These are phyloP conservation scores for Pseudomyrmex gracilis DNA, from an alignment of 1,140 invertebrate genomes.

Conservation along the genomic window DNA sequence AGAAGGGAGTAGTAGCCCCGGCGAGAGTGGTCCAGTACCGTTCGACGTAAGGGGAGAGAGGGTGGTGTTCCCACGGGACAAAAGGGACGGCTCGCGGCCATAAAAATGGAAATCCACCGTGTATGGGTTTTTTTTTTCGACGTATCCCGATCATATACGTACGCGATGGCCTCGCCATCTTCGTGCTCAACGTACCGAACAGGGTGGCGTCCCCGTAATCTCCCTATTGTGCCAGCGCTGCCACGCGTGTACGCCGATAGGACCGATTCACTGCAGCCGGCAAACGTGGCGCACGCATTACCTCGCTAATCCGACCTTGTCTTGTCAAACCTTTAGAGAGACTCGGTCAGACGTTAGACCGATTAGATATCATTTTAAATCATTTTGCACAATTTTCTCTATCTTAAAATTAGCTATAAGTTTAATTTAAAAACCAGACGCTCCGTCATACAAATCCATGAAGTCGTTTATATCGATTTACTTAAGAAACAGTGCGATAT, in stretches of 20 bases:
- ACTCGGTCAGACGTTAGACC: not conserved
- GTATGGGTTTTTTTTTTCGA: slow-evolving; percentile 59
- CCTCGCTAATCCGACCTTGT: slow-evolving; percentile 25
- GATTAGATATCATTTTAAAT: not conserved
- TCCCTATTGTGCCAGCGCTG: slow-evolving; percentile 70
- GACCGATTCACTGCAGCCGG: slow-evolving; percentile 58
- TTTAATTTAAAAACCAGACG: no score
- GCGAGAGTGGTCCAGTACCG: slow-evolving; percentile 14
- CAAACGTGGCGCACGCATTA: slow-evolving; percentile 29
- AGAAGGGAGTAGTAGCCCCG: not conserved
- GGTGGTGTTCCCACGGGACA: not conserved
- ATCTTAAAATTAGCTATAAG: not conserved
- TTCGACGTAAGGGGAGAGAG: not conserved
- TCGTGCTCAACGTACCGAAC: slow-evolving; percentile 70
- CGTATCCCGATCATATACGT: slow-evolving; percentile 23
- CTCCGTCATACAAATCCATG: no score
- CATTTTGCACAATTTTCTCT: not conserved
- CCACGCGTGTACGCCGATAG: slow-evolving; percentile 73
- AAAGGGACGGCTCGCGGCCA: slow-evolving; percentile 8
- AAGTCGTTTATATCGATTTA: not conserved
- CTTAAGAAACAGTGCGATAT: not conserved
- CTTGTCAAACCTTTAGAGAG: not conserved
- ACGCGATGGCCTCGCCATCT: slow-evolving; percentile 57
- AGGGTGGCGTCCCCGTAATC: slow-evolving; percentile 68
- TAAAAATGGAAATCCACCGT: slow-evolving; percentile 58